Base-by-base conservation (phyloP, 2,113 vertebrate species). In the Trochalopteron elliotii region DNA sequence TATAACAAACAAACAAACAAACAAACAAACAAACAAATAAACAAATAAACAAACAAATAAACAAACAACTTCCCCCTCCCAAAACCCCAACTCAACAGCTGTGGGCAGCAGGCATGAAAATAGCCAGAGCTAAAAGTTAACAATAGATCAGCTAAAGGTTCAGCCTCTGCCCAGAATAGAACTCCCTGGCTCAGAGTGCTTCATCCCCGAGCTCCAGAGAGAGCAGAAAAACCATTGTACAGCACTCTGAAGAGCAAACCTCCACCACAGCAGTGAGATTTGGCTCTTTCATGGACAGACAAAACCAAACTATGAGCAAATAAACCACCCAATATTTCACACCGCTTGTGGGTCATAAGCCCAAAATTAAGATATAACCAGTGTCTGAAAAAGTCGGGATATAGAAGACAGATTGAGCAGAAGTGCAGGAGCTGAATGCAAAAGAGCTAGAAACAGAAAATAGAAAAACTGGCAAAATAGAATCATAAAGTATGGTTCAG, bases 281-380 rank as follows among this genome's bases (percentile, higher is more conserved):
- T 69, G 33, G 2, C 16, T 52, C 50, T 55, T 61, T 74, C 50
- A 37, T 22, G 59, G 22, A 9, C 50, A 45, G n/a, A 42, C 11
- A 64, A 77, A 35, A 11, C 3, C 25, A 91, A 95, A 77, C 44
- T 33, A 33, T 1, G n/a, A 1, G 3, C 23, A 70, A 81, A 57
- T 9, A 65, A 53, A 65, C 18, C 23, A 59, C 33, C 12, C 10
- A 69, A 27, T 18, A n/a, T 18, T 49, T 83, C 22, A 37, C 40
- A 47, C 4, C 4, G 14, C 20, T 69, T 0, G 0, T 30, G 10
- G 9, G 3, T 57, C 28, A 31, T 64, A 72, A 83, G 2, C 4
- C 13, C 28, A 42, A n/a, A 61, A 45, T 45, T 24, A 88, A 76
- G 28, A 21, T 22, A 37, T 3, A 88, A 53, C 3, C 30, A 56